phyloP scores from a whole-genome alignment of 2,113 vertebrate species.

The Thamnophis sirtalis region DNA sequence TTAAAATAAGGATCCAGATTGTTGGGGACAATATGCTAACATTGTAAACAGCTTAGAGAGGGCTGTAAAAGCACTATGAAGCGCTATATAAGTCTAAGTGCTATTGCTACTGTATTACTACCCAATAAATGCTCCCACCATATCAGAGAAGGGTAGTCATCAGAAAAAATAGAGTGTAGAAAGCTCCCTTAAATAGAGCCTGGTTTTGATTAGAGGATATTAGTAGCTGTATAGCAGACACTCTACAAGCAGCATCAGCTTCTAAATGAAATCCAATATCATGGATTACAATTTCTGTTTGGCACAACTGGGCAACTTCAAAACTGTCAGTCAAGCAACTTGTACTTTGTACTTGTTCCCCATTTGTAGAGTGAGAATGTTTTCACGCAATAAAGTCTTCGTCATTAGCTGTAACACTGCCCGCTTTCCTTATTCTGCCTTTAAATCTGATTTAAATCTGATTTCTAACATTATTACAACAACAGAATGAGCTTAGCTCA shows the following conservation, averaged over 20 bases:
- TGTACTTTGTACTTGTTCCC: constrained; percentile 34
- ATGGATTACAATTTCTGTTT: neutral
- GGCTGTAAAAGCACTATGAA: too few species aligned
- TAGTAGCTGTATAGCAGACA: accelerated
- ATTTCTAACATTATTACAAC: constrained; percentile 32
- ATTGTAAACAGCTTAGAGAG: too few species aligned
- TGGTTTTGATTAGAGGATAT: neutral
- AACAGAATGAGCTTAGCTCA: constrained; percentile 8
- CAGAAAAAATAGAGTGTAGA: neutral
- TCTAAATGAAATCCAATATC: accelerated
- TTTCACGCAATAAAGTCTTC: constrained; percentile 43
- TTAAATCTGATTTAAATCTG: constrained; percentile 24
- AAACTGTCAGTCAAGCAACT: neutral
- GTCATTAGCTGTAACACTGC: constrained; percentile 19
- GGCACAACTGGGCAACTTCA: neutral
- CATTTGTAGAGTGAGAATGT: constrained; percentile 40
- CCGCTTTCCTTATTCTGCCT: constrained; percentile 24
- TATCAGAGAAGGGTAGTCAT: neutral
- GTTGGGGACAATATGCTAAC: too few species aligned
- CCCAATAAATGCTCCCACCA: neutral
- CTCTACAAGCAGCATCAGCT: neutral
- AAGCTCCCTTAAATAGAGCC: neutral
- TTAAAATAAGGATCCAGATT: too few species aligned
- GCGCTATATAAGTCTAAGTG: too few species aligned
- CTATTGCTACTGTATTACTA: neutral